A percentile compares a stretch with the other conserved stretches of the same genome.
These are phyloP conservation scores for Nezara viridula DNA, from an alignment of 2,888 invertebrate genomes.

Conservation along the genomic window DNA sequence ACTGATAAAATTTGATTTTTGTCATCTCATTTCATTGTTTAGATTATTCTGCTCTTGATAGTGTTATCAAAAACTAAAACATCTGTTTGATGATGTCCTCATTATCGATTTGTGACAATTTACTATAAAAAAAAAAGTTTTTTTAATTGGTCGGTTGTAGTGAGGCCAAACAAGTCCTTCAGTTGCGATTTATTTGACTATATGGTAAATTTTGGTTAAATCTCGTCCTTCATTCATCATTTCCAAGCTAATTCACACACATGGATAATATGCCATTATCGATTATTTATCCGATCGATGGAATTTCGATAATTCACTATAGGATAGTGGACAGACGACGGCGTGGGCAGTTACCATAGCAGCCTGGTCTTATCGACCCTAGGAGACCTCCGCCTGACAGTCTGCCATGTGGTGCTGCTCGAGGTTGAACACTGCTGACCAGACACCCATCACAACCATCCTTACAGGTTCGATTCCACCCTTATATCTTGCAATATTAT, in stretches of 20 bases:
- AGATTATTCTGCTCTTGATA: no score
- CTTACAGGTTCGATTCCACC: not conserved
- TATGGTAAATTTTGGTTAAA: not conserved
- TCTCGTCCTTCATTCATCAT: not conserved
- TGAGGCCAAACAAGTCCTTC: no score
- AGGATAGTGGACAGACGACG: not conserved
- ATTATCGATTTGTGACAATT: no score
- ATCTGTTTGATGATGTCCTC: no score
- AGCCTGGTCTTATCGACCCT: conserved; percentile 52
- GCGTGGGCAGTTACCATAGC: conserved; percentile 48
- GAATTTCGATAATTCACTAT: not conserved
- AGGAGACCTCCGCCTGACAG: conserved; percentile 15
- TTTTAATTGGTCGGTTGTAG: no score
- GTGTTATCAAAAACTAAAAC: no score
- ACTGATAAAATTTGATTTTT: no score
- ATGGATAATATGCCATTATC: not conserved
- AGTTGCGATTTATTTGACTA: no score
- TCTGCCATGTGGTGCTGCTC: conserved; percentile 62
- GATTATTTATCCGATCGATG: not conserved
- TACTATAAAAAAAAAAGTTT: no score
- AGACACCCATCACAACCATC: conserved; percentile 58
- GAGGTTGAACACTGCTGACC: conserved; percentile 59
- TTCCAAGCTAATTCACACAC: not conserved
- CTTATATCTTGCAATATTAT: not conserved
- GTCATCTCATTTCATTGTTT: no score